Percentiles rank a stretch among this genome's conserved stretches.
These are phyloP conservation scores for Glaucomys volans DNA, from an alignment of 2,113 vertebrate species.

Conservation along the genomic window DNA sequence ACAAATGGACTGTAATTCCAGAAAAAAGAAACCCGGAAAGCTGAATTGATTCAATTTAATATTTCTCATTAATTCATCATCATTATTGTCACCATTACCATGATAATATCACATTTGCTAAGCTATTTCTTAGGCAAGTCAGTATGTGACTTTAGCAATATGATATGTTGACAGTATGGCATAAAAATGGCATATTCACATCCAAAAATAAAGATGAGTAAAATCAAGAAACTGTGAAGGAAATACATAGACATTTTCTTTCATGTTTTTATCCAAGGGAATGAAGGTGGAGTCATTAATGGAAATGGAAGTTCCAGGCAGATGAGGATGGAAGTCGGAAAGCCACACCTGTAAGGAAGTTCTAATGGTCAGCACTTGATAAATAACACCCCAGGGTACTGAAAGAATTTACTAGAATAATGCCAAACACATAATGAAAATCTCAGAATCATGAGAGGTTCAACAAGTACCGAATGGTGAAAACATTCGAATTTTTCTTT, in stretches of 20 bases:
- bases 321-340: not conserved
- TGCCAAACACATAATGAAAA: not conserved
- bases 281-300: not conserved
- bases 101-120: not conserved
- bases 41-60: not conserved
- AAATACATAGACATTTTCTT: not conserved
- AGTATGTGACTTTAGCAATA: not conserved
- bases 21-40: not conserved
- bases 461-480: not conserved
- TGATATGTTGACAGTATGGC: not conserved
- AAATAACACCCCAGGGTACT: not conserved
- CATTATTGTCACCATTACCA: not conserved
- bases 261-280: not conserved
- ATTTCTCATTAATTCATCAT: not conserved
- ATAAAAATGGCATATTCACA: not conserved
- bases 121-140: not conserved
- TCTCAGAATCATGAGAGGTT: not conserved
- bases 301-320: not conserved
- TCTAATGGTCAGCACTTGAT: not conserved
- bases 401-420: not conserved
- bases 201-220: not conserved
- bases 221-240: not conserved
- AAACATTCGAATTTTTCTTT: not conserved
- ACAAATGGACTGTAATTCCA: not conserved
- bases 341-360: not conserved